Conservation (phyloP, 1,140 invertebrate genomes). For the Melanaphis sacchari region DNA sequence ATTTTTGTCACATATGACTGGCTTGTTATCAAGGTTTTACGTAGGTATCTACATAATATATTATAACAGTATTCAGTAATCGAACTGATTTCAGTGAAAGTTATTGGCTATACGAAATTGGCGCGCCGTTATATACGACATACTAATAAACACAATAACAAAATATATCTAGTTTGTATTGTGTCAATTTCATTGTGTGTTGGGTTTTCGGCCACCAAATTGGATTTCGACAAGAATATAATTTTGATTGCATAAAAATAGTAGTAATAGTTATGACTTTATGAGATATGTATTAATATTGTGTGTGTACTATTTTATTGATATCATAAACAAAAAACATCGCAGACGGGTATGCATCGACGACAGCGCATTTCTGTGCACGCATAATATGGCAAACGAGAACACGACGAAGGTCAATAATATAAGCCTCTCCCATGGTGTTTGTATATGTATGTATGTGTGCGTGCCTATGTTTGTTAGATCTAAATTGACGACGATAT, state of each 20-base stretch:
- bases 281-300: background rate
- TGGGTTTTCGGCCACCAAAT: background rate
- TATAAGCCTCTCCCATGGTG: background rate
- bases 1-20: too few relatives aligned
- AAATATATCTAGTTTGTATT: background rate
- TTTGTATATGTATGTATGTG: background rate
- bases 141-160: background rate
- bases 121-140: background rate
- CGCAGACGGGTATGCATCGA: background rate
- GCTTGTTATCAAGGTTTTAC: background rate
- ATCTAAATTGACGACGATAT: background rate
- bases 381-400: background rate
- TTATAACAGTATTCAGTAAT: background rate
- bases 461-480: background rate
- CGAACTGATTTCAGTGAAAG: background rate
- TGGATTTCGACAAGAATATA: constrained; percentile 6
- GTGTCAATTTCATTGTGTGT: background rate
- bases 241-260: background rate
- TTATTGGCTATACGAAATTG: background rate
- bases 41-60: background rate
- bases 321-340: background rate
- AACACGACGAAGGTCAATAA: constrained; percentile 23
- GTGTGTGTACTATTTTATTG: background rate
- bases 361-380: background rate
- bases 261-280: background rate